Base-by-base conservation (phyloP, 2,888 invertebrate genomes). In the Sarcophaga carnaria region DNA sequence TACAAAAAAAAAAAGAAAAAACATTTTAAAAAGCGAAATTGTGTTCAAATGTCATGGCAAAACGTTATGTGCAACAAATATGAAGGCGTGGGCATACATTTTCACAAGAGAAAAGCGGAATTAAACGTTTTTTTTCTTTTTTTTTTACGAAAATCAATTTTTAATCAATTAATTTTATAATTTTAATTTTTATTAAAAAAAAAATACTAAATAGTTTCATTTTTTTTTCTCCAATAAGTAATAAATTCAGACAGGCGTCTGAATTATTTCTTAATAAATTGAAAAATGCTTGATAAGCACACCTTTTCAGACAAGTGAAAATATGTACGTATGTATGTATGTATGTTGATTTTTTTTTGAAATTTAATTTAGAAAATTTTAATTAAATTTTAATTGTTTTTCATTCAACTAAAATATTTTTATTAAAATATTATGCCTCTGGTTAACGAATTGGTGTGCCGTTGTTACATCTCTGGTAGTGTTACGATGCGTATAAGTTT, bases 31-130 rank as follows among this genome's bases (percentile, higher is more conserved):
- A 62, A 69, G 47, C 25, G 54, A 60, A 80, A 69, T 45, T 69
- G 47, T 77, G 71, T 77, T 77, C 37, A 67, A 76, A 77, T 77
- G 66, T 77, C 76, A 77, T 37, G 76, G 66, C n/a, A 67, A 67
- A 45, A 67, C 17, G 37, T 37, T 4, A 54, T 17, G 12, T 17
- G 49, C 11, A 49, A 49, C 14, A 49, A 4, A 14, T 49, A 49
- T 49, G 49, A 11, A 49, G 49, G 49, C 11, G 49, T 49, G 49
- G 11, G 49, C 14, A 49, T 2, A 14, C 3, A 49, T 49, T 49
- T 49, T 49, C 14, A 11, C 14, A 49, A 49, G 11, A 37, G 37
- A 37, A 37, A 49, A 49, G 11, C 12, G 49, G 49, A 49, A 49
- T 49, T 37, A 37, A 37, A 37, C 37, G 37, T 37, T 37, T 6